These are phyloP conservation scores for Tetranychus urticae DNA, from an alignment of 1,140 invertebrate genomes.

Conservation along the genomic window DNA sequence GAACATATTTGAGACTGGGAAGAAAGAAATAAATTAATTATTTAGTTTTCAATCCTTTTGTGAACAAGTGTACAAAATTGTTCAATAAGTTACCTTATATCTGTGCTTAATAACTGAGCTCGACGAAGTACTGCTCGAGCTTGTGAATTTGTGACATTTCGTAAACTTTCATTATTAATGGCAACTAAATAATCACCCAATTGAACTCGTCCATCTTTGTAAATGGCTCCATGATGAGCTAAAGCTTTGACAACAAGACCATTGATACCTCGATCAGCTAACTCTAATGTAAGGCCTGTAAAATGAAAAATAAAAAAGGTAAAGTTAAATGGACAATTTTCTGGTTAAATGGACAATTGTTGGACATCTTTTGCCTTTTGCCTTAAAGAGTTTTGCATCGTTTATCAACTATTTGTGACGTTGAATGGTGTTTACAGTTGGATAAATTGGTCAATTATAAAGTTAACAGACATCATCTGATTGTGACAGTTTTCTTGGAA, in stretches of 20 bases:
- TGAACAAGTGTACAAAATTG: no score
- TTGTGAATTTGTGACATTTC: slow-evolving; percentile 34
- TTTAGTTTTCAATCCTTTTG: no score
- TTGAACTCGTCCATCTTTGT: slow-evolving; percentile 30
- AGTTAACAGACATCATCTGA: no score
- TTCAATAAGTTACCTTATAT: slow-evolving; percentile 23
- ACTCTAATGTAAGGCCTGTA: slow-evolving; percentile 30
- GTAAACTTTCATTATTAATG: slow-evolving; percentile 38
- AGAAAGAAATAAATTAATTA: background rate
- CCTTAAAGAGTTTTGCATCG: no score
- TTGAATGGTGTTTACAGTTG: no score
- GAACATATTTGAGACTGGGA: slow-evolving; percentile 30
- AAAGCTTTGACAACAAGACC: slow-evolving; percentile 35
- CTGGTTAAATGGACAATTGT: no score
- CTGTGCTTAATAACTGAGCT: slow-evolving; percentile 29
- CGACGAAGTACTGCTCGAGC: slow-evolving; percentile 34
- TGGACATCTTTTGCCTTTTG: no score
- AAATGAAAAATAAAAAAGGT: slow-evolving; percentile 5
- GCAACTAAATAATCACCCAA: slow-evolving; percentile 25
- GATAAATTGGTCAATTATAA: no score
- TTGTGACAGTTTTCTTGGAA: no score
- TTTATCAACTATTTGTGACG: no score
- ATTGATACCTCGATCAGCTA: slow-evolving; percentile 34
- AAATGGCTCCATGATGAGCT: slow-evolving; percentile 27
- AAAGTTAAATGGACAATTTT: background rate